Percentiles rank a stretch among this genome's conserved stretches.
phyloP scores from a whole-genome alignment of 2,888 invertebrate genomes.

The Habrosyne pyritoides region DNA sequence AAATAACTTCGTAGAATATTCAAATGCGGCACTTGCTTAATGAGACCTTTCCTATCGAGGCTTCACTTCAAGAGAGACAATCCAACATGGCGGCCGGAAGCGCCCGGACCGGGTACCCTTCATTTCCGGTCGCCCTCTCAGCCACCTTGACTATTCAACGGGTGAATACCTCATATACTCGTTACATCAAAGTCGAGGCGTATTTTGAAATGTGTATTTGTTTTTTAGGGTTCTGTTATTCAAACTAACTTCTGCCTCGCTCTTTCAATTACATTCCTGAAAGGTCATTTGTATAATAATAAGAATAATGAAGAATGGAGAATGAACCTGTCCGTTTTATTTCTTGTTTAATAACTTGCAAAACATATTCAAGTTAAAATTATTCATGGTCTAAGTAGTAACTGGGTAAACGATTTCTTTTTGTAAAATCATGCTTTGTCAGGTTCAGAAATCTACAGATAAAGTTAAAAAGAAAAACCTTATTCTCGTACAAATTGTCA shows the following conservation, averaged over 20 bases:
- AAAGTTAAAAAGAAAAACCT: too few species aligned
- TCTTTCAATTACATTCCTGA: too few species aligned
- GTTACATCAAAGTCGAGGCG: background rate
- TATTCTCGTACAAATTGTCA: too few species aligned
- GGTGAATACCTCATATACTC: constrained; percentile 1
- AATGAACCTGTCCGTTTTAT: too few species aligned
- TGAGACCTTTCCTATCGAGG: constrained; percentile 27
- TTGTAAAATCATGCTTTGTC: too few species aligned
- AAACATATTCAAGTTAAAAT: too few species aligned
- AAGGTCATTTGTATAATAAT: background rate
- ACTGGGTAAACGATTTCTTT: too few species aligned
- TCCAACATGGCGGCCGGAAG: constrained; percentile 44
- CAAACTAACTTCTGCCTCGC: too few species aligned
- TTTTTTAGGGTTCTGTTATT: background rate
- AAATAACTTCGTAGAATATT: background rate
- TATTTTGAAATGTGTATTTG: background rate
- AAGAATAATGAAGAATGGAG: too few species aligned
- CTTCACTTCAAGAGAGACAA: constrained; percentile 22
- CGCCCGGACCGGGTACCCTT: constrained; percentile 40
- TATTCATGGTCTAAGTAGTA: too few species aligned
- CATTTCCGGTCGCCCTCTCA: constrained; percentile 38
- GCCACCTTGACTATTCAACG: constrained; percentile 9
- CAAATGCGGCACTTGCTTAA: constrained; percentile 16
- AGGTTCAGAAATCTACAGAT: too few species aligned
- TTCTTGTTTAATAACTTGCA: too few species aligned